Base-by-base conservation (phyloP, 2,113 vertebrate genomes). In the Gopherus evgoodei region DNA sequence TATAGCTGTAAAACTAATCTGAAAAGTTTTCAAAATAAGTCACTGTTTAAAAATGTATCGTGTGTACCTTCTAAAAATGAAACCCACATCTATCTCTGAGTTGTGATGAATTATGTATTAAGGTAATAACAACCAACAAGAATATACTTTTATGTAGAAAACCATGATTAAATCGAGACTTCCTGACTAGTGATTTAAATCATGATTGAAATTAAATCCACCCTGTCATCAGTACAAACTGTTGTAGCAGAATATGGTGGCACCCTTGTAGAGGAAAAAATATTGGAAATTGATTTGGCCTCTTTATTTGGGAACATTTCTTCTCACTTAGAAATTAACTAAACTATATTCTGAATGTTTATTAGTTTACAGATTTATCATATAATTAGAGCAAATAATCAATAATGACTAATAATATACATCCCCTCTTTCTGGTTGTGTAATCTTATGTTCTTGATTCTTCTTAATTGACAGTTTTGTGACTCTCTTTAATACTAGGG, bases 201-300 rank as follows among this genome's bases (percentile, higher is more conserved):
- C 13, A 50, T 50, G 50, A 50, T 50, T 50, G 14, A 50, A 50
- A 14, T 50, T 14, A 50, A 50, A 50, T 50, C 50, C 50, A 16
- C 50, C 50, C 14, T 50, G 50, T 53, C 17, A 54, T 54, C 53
- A 54, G 8, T 54, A 21, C 53, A 54, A 54, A 54, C 13, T 72
- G 16, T n/a, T 72, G 19, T 42, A 72, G 69, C n/a, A 42, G 69
- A 72, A 72, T 21, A 72, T 38, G 22, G 11, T 75, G 72, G 24
- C 44, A 25, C 6, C 42, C 10, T 22, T 75, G n/a, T 44, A 75
- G 11, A 21, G 11, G 72, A 44, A 75, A 75, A 6, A 79, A 75
- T 5, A 69, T 0, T 2, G 0, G 11, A 1, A 0, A 7, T 27
- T 17, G 79, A 54, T 82, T 62, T 76, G 78, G 29, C 42, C 1